Evolutionary conservation across 1,140 invertebrate species (phyloP).

Genomic region (Archegozetes longisetosus): DNA sequence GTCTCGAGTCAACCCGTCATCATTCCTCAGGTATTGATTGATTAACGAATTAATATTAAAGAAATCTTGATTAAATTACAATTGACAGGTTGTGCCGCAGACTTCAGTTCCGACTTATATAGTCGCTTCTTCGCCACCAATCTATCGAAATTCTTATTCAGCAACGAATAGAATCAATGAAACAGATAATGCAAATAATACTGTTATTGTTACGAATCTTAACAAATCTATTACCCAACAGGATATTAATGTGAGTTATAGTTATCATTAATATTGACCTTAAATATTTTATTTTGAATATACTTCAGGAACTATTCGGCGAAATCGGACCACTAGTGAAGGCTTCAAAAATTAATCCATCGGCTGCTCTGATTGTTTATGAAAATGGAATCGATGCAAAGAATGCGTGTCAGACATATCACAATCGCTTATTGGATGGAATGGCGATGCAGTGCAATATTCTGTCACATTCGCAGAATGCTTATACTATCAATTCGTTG

Average conservation of each 20-base stretch:
- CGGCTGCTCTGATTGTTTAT: conserved; percentile 77
- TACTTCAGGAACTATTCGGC: conserved; percentile 63
- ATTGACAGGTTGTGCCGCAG: background rate
- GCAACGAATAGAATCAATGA: background rate
- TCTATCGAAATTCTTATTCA: background rate
- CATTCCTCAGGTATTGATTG: no score
- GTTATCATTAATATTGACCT: background rate
- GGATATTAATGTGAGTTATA: conserved; percentile 3
- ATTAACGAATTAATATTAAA: background rate
- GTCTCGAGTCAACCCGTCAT: no score
- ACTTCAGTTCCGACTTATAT: background rate
- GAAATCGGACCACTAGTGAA: conserved; percentile 69
- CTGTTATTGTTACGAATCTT: conserved; percentile 8
- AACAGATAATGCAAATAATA: no score
- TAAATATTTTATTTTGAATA: background rate
- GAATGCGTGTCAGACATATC: conserved; percentile 73
- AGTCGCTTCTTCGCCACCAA: background rate
- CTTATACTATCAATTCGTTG: background rate
- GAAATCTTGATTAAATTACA: no score
- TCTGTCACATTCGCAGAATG: conserved; percentile 8
- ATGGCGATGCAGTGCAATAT: conserved; percentile 56
- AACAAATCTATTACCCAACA: conserved; percentile 5
- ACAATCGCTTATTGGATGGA: conserved; percentile 72
- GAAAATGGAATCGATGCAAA: conserved; percentile 63
- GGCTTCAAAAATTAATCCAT: conserved; percentile 62